phyloP scores from a whole-genome alignment of 2,797 vertebrate species.

The Phylloscopus collybita region DNA sequence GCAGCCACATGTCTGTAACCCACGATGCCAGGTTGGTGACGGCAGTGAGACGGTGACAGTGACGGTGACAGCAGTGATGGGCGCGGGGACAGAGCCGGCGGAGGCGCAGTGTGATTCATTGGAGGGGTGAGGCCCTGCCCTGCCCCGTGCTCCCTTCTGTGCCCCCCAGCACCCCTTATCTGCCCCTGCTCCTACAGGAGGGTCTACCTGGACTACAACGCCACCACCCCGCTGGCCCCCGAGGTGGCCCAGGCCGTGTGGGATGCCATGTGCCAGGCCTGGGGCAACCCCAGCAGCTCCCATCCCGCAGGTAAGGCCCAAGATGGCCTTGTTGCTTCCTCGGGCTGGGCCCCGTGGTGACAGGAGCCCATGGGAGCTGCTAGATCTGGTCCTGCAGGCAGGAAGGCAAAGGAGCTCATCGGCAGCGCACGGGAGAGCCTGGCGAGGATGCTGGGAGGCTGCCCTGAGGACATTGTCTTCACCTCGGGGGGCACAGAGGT shows the following conservation, averaged over 20 bases:
- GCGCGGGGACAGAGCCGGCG: fast-evolving
- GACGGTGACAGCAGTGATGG: background rate
- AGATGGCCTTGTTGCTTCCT: fast-evolving
- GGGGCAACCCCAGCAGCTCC: slow-evolving; percentile 96
- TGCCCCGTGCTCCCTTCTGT: fast-evolving
- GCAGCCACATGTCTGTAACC: background rate
- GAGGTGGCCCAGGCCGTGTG: slow-evolving; percentile 82
- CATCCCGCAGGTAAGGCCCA: slow-evolving; percentile 83
- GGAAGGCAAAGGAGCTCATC: slow-evolving; percentile 86
- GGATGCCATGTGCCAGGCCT: slow-evolving; percentile 87
- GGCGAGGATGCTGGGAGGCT: slow-evolving; percentile 87
- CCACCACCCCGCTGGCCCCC: slow-evolving; percentile 88
- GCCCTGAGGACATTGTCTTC: slow-evolving; percentile 88
- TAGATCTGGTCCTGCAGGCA: slow-evolving; percentile 52
- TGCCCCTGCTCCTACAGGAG: slow-evolving; percentile 47
- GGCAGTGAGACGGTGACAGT: background rate
- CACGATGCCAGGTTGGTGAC: background rate
- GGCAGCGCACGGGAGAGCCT: slow-evolving; percentile 83
- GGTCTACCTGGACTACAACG: slow-evolving; percentile 94
- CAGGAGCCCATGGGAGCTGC: background rate
- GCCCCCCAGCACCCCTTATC: background rate
- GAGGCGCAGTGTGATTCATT: background rate
- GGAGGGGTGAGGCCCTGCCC: background rate
- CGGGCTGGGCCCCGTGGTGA: fast-evolving
- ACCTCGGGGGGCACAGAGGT: slow-evolving; percentile 97